Evolutionary conservation across 2,888 invertebrate species (phyloP).

Genomic region (Tachystola acroxantha): DNA sequence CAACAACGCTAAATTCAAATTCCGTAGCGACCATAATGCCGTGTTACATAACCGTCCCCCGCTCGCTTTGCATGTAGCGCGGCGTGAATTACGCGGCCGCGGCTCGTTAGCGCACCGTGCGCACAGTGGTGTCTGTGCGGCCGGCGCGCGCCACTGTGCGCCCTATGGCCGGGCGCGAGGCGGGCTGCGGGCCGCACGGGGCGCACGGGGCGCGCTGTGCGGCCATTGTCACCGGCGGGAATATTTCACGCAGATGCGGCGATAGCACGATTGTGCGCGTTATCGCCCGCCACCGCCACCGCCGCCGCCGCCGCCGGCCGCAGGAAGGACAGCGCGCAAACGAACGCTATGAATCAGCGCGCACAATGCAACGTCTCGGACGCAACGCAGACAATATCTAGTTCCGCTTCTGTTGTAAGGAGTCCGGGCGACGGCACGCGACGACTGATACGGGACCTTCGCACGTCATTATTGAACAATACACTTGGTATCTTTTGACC

Average conservation of each 20-base stretch:
- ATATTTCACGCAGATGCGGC: slow-evolving; percentile 72
- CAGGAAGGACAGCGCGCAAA: slow-evolving; percentile 45
- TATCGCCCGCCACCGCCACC: slow-evolving; percentile 30
- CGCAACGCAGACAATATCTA: slow-evolving; percentile 18
- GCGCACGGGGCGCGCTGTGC: not conserved
- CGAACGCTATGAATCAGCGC: slow-evolving; percentile 61
- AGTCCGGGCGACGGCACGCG: not conserved
- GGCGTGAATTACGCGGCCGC: slow-evolving; percentile 74
- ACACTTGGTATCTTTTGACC: no score
- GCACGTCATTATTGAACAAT: no score
- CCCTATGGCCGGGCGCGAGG: not conserved
- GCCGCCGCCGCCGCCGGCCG: slow-evolving; percentile 44
- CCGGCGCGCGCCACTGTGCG: not conserved
- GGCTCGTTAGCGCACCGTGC: slow-evolving; percentile 45
- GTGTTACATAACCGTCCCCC: slow-evolving; percentile 39
- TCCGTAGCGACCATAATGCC: slow-evolving; percentile 52
- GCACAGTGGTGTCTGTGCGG: slow-evolving; percentile 4
- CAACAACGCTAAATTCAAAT: slow-evolving; percentile 55
- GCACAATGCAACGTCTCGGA: slow-evolving; percentile 21
- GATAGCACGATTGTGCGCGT: slow-evolving; percentile 56
- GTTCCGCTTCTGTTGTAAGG: slow-evolving; percentile 23
- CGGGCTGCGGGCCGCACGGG: not conserved
- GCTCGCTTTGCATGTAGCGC: slow-evolving; percentile 69
- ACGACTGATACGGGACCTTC: not conserved
- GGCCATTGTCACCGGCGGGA: slow-evolving; percentile 37